phyloP scores from a whole-genome alignment of 2,888 invertebrate species.

The Mythimna pallens region DNA sequence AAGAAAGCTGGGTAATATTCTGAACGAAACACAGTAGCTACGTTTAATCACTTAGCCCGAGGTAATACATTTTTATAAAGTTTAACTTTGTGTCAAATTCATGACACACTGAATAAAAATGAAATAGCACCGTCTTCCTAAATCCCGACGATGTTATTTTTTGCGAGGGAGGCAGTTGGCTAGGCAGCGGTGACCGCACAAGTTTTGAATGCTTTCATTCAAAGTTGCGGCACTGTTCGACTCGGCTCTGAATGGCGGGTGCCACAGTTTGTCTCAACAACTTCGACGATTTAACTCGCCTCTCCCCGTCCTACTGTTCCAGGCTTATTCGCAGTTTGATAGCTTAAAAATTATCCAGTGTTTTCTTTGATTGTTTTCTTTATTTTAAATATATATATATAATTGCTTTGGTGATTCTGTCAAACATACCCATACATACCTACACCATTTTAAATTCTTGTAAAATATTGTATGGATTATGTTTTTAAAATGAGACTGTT shows the following conservation, averaged over 20 bases:
- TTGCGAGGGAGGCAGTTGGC: slow-evolving; percentile 29
- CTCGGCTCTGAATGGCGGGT: slow-evolving; percentile 79
- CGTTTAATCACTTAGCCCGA: background rate
- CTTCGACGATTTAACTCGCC: slow-evolving; percentile 82
- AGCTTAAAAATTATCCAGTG: slow-evolving; percentile 56
- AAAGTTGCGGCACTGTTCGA: slow-evolving; percentile 78
- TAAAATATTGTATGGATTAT: slow-evolving; percentile 27
- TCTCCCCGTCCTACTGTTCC: slow-evolving; percentile 70
- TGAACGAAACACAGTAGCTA: background rate
- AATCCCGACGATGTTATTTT: slow-evolving; percentile 51
- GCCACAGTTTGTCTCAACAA: slow-evolving; percentile 79
- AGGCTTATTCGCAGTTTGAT: slow-evolving; percentile 65
- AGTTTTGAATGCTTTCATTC: slow-evolving; percentile 85
- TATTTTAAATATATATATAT: slow-evolving; percentile 52
- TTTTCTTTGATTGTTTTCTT: slow-evolving; percentile 49
- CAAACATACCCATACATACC: background rate
- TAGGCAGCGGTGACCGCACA: slow-evolving; percentile 66
- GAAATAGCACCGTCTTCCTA: slow-evolving; percentile 31
- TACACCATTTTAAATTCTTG: too few relatives aligned
- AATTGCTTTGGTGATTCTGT: slow-evolving; percentile 46
- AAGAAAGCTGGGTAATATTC: slow-evolving; percentile 12
- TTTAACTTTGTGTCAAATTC: slow-evolving; percentile 31
- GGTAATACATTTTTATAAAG: slow-evolving; percentile 34
- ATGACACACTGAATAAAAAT: slow-evolving; percentile 18
- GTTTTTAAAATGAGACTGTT: background rate